Percentiles rank a stretch among this genome's conserved stretches.
phyloP scores from a whole-genome alignment of 2,113 vertebrate genomes.

The Thamnaconus septentrionalis region DNA sequence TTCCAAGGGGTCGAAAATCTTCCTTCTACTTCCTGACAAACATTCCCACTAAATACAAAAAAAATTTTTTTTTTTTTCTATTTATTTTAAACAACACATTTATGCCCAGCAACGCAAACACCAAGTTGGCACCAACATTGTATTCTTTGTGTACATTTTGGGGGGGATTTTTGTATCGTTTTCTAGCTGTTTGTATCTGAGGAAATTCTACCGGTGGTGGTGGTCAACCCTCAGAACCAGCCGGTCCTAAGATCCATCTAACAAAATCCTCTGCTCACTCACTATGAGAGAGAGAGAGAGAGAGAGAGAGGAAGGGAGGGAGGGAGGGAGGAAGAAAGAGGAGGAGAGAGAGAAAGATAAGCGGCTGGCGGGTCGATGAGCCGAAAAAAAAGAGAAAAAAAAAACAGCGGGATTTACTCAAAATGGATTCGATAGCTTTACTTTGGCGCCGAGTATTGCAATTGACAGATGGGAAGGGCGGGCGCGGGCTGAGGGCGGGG shows the following conservation, averaged over 20 bases:
- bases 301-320: slow-evolving; percentile 51
- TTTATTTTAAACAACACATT: no score
- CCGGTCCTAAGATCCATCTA: slow-evolving; percentile 45
- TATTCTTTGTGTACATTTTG: no score
- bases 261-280: slow-evolving; percentile 47
- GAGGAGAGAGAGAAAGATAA: slow-evolving; percentile 40
- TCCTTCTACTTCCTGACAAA: no score
- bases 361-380: slow-evolving; percentile 50
- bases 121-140: no score
- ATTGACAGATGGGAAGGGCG: slow-evolving; percentile 61
- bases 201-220: slow-evolving; percentile 25
- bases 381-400: background rate
- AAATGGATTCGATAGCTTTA: slow-evolving; percentile 58
- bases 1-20: no score
- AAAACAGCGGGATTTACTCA: slow-evolving; percentile 59
- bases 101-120: no score
- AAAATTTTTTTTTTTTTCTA: no score
- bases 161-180: background rate
- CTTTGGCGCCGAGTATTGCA: slow-evolving; percentile 59
- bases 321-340: slow-evolving; percentile 37
- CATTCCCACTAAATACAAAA: no score
- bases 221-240: slow-evolving; percentile 21
- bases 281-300: slow-evolving; percentile 11
- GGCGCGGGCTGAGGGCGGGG: slow-evolving; percentile 18
- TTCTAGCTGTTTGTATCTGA: slow-evolving; percentile 21